Evolutionary conservation across 2,113 vertebrate genomes (phyloP).

Genomic region (Barnardius zonarius): DNA sequence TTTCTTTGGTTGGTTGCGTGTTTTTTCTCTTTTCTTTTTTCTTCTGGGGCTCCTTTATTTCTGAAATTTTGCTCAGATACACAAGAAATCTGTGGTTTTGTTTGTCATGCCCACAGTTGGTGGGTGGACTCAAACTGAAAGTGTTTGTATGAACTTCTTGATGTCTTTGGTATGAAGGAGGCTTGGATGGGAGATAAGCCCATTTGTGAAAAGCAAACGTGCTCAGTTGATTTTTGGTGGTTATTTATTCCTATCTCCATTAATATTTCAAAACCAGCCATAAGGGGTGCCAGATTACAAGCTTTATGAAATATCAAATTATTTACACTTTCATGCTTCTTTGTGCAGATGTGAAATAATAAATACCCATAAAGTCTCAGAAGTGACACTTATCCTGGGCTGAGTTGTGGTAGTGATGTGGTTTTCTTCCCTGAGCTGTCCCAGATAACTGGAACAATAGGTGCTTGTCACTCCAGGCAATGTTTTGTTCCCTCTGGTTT

Average conservation of each 20-base stretch:
- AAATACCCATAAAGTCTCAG: slow-evolving; percentile 21
- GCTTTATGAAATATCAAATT: slow-evolving; percentile 33
- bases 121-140: background rate
- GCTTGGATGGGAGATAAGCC: background rate
- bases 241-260: slow-evolving; percentile 17
- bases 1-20: background rate
- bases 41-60: background rate
- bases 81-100: background rate
- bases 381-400: background rate
- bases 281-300: slow-evolving; percentile 10
- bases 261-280: background rate
- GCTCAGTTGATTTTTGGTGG: background rate
- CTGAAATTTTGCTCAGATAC: background rate
- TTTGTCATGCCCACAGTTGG: background rate
- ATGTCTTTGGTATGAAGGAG: background rate
- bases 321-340: slow-evolving; percentile 13
- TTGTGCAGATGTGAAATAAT: background rate
- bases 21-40: background rate
- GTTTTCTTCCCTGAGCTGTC: too few relatives aligned
- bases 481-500: too few relatives aligned
- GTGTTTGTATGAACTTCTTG: background rate
- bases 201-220: background rate
- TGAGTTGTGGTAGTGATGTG: too few relatives aligned
- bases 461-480: too few relatives aligned
- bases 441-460: too few relatives aligned